A percentile compares a stretch with the other conserved stretches of the same genome.
Evolutionary conservation across 2,797 vertebrate genomes (phyloP).

Genomic region (Tarsius wallacei): DNA sequence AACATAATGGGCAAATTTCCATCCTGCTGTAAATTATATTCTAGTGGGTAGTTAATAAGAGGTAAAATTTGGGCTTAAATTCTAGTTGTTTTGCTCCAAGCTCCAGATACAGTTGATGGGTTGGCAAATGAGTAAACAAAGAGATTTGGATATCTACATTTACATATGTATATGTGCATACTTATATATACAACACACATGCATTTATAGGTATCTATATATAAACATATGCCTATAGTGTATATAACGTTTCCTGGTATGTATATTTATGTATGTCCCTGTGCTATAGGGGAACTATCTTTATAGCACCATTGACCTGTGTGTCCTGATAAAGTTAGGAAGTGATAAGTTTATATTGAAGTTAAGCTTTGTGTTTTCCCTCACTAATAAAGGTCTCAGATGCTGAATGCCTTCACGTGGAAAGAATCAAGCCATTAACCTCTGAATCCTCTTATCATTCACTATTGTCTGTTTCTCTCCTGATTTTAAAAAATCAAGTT

Average conservation of each 20-base stretch:
- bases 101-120: background rate
- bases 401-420: background rate
- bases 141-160: background rate
- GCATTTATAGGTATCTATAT: too few relatives aligned
- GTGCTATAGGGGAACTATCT: background rate
- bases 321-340: background rate
- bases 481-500: slow-evolving; percentile 41
- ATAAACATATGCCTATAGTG: too few relatives aligned
- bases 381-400: background rate
- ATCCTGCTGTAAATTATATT: background rate
- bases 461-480: slow-evolving; percentile 12
- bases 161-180: background rate
- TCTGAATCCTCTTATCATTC: background rate
- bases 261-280: background rate
- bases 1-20: background rate
- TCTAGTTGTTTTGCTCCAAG: background rate
- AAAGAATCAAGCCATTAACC: background rate
- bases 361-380: background rate
- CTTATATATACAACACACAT: too few relatives aligned
- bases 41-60: background rate
- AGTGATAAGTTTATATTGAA: background rate
- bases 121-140: background rate
- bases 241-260: background rate
- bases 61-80: background rate
- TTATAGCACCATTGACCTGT: background rate